Evolutionary conservation across 2,113 vertebrate genomes (phyloP), one percentile per base, ranked within the genome.

Genomic region (Myiopsitta monachus): DNA sequence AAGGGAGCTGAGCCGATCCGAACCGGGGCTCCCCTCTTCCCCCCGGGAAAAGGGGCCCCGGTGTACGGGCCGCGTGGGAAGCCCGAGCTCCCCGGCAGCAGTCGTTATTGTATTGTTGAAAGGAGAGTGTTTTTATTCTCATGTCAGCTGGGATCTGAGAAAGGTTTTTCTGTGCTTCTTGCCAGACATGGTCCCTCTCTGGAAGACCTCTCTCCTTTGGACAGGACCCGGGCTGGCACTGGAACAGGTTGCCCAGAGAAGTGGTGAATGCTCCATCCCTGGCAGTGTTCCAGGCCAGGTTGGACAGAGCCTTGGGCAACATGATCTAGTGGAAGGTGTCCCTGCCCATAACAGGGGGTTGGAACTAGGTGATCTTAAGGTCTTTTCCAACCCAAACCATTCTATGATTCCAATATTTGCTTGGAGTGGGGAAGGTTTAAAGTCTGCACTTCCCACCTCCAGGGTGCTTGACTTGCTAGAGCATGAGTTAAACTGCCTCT

Each of bases 401-500:
- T n/a, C 33, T 57, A 23, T 57, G 19, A n/a, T 57, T 30, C 51
- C 51, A 54, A 10, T 30, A 30, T 17, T 43, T 15, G 30, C 24
- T 27, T 2, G 12, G 27, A 7, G 43, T 1, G 5, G 24, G 69
- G 17, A n/a, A 41, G 38, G 63, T 10, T 75, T 52, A 11, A 14
- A 3, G 17, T 19, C 14, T 2, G n/a, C 10, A 0, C 11, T 27
- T 41, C 12, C 24, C 30, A 2, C 28, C 28, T 24, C 39, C 26
- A 3, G n/a, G 17, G 39, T 11, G 59, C 30, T n/a, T 1, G 26
- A 1, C 36, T 57, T 18, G 4, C 24, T 10, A 21, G 22, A 18
- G 26, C 1, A 0, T 26, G 11, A 63, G 55, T 38, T 51, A 7
- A 18, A 1, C 39, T 6, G 33, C 4, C 14, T 19, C 9, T 64